Conservation (phyloP, 2,113 vertebrate species). For the Elgaria multicarinata region DNA sequence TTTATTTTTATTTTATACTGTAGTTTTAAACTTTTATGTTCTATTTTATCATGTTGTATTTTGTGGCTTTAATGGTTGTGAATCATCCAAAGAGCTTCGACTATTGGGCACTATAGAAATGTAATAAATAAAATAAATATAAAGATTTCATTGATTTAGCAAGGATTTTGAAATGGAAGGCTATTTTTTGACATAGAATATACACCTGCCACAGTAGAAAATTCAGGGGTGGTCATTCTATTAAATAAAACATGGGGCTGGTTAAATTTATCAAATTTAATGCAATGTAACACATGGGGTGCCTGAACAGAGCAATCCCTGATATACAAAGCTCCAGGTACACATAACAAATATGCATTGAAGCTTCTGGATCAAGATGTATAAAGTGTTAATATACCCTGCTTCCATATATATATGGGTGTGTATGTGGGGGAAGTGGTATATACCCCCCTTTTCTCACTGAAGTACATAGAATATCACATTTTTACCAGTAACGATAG, state of each 20-base stretch:
- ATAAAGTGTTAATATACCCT: neutral
- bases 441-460: neutral
- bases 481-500: neutral
- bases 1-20: too few species aligned
- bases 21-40: too few species aligned
- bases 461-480: neutral
- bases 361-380: neutral
- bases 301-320: neutral
- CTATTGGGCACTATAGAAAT: too few species aligned
- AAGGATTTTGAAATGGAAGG: neutral
- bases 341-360: neutral
- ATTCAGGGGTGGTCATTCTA: neutral
- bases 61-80: too few species aligned
- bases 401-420: too few species aligned
- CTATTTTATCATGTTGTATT: too few species aligned
- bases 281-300: neutral
- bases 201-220: neutral
- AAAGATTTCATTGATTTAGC: neutral
- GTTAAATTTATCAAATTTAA: neutral
- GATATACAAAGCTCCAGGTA: neutral
- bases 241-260: neutral
- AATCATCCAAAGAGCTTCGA: too few species aligned
- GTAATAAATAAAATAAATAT: too few species aligned
- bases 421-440: neutral
- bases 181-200: neutral